Evolutionary conservation across 2,113 vertebrate genomes (phyloP).

Genomic region (Porphyrio hochstetteri): DNA sequence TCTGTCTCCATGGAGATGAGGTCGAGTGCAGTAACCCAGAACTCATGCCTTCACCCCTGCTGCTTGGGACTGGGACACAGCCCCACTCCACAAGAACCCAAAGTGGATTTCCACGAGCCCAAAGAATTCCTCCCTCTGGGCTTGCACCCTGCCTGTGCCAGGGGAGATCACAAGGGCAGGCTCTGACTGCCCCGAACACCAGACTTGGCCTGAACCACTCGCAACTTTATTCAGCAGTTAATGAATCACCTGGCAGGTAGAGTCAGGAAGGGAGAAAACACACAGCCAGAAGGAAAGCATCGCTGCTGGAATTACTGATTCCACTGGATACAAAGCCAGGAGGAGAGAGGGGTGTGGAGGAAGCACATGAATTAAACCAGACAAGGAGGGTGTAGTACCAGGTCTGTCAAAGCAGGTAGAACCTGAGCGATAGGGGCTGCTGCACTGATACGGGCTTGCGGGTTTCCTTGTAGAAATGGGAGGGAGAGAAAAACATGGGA

Average conservation of each 20-base stretch:
- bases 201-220: not conserved
- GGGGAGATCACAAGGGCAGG: not conserved
- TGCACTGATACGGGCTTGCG: not conserved
- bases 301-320: not conserved
- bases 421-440: not conserved
- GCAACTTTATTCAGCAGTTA: not conserved
- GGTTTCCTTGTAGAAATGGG: not conserved
- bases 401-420: not conserved
- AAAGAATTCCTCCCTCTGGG: accelerated
- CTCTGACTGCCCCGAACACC: not conserved
- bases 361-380: not conserved
- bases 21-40: not conserved
- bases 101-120: not conserved
- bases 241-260: not conserved
- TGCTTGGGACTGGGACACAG: not conserved
- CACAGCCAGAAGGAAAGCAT: not conserved
- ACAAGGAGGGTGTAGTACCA: not conserved
- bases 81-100: not conserved
- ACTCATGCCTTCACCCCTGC: not conserved
- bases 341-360: not conserved
- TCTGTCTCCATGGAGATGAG: slow-evolving; percentile 1
- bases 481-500: not conserved
- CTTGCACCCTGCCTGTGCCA: accelerated
- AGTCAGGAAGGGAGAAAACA: not conserved
- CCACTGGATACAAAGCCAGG: not conserved